Evolutionary conservation across 1,140 invertebrate genomes (phyloP).

Genomic region (Acromyrmex charruanus): DNA sequence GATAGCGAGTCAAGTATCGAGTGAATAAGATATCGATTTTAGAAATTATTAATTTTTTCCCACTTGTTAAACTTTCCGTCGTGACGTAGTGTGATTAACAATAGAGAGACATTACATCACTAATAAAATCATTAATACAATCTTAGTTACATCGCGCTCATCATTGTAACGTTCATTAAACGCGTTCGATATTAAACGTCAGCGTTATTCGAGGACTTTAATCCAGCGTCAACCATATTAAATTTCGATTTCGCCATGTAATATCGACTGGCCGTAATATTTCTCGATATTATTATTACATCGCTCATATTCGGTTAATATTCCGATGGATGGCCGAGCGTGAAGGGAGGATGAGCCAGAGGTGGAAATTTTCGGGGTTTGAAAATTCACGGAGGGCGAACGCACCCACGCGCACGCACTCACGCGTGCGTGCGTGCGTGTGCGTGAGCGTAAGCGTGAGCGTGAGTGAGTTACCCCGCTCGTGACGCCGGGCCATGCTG

Average conservation of each 20-base stretch:
- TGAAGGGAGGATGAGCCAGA: neutral
- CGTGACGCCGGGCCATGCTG: constrained; percentile 7
- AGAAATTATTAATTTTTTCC: neutral
- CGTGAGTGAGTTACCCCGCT: constrained; percentile 56
- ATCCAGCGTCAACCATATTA: neutral
- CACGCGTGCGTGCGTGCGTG: neutral
- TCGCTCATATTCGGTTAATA: neutral
- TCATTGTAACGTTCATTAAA: neutral
- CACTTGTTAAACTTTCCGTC: neutral
- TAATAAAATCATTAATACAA: neutral
- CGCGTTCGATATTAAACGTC: neutral
- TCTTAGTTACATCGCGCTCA: neutral
- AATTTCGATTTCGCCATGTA: neutral
- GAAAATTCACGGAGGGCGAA: constrained; percentile 51
- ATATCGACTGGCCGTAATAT: too few species aligned
- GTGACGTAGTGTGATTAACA: neutral
- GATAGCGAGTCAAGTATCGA: neutral
- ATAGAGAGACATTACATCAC: too few species aligned
- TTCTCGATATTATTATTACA: neutral
- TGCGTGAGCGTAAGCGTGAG: neutral
- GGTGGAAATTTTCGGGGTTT: constrained; percentile 8
- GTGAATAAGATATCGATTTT: neutral
- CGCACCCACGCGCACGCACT: neutral
- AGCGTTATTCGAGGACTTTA: too few species aligned
- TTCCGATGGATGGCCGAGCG: neutral